Conservation (phyloP, 2,888 invertebrate genomes). For the Bombylius major region DNA sequence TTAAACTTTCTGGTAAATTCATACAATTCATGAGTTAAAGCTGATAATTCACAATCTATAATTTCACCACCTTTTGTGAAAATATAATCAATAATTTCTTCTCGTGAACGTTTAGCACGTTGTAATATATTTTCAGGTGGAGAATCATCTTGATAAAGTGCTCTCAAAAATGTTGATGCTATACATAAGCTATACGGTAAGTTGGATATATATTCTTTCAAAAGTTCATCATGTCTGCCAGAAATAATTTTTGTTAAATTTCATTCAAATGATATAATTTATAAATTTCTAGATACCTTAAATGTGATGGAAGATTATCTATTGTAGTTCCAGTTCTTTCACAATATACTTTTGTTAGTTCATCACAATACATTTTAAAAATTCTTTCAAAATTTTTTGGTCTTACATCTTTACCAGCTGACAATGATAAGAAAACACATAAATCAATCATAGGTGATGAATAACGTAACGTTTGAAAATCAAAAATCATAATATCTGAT, state of each 20-base stretch:
- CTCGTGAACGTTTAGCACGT: background rate
- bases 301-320: conserved; percentile 20
- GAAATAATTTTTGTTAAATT: background rate
- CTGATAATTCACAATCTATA: conserved; percentile 26
- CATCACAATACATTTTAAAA: conserved; percentile 25
- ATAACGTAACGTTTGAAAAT: conserved; percentile 32
- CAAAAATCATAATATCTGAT: conserved; percentile 30
- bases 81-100: conserved; percentile 15
- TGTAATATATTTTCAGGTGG: conserved; percentile 16
- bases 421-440: conserved; percentile 24
- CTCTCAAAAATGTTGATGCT: conserved; percentile 22
- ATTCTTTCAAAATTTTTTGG: conserved; percentile 23
- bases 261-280: background rate
- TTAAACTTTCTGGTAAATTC: background rate
- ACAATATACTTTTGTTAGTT: conserved; percentile 18
- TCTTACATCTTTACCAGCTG: conserved; percentile 25
- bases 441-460: conserved; percentile 34
- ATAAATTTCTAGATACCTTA: conserved; percentile 19
- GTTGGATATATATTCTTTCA: conserved; percentile 27
- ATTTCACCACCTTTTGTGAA: conserved; percentile 25
- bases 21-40: conserved; percentile 15
- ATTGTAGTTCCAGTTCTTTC: conserved; percentile 7
- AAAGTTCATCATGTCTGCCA: conserved; percentile 21
- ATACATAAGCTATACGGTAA: conserved; percentile 24
- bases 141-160: conserved; percentile 20